Conservation (phyloP, 2,113 vertebrate genomes). For the crab-eating macaque (Macaca fascicularis) region T2T-MFA8v1.1 NC_088395.1:154426001-154426500, state of each 20-base stretch:
- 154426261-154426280: neutral
- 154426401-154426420: slow-evolving; percentile 64
- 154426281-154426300: neutral
- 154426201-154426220: neutral
- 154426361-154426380: neutral
- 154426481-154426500: slow-evolving; percentile 50
- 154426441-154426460: slow-evolving; percentile 57
- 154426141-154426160: slow-evolving; percentile 26
- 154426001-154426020: neutral
- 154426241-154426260: neutral
- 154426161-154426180: neutral
- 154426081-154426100: slow-evolving; percentile 77
- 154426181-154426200: neutral
- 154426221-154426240: neutral
- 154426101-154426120: slow-evolving; percentile 74
- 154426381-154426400: slow-evolving; percentile 51
- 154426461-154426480: slow-evolving; percentile 65
- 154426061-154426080: slow-evolving; percentile 40
- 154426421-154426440: slow-evolving; percentile 48
- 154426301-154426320: slow-evolving; percentile 24
- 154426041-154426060: slow-evolving; percentile 58
- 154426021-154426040: slow-evolving; percentile 44
- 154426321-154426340: neutral
- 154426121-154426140: slow-evolving; percentile 66
- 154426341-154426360: neutral